A percentile compares a stretch with the other conserved stretches of the same genome.
Conservation (phyloP, 2,888 invertebrate species). For the Hemistola chrysoprasaria region DNA sequence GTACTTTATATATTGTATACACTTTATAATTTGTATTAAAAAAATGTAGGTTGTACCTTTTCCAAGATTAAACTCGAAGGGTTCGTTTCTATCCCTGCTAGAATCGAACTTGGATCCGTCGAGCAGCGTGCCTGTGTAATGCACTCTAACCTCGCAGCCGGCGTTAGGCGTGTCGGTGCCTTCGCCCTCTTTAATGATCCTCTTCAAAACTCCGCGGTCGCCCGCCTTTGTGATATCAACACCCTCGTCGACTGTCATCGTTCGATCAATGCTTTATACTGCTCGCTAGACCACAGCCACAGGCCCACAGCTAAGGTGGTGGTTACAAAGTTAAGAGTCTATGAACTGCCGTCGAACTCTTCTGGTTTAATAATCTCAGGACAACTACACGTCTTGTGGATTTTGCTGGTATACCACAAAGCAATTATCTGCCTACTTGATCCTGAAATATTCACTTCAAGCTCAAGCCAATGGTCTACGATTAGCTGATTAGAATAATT, state of each 20-base stretch:
- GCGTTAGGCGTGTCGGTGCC: conserved; percentile 87
- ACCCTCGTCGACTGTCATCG: conserved; percentile 71
- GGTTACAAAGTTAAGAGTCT: too few relatives aligned
- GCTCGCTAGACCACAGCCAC: neutral
- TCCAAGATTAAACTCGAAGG: conserved; percentile 94
- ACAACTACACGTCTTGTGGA: too few relatives aligned
- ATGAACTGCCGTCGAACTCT: too few relatives aligned
- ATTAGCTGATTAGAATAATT: too few relatives aligned
- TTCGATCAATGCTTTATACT: conserved; percentile 2
- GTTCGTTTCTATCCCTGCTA: conserved; percentile 90
- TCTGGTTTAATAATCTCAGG: too few relatives aligned
- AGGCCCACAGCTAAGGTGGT: neutral
- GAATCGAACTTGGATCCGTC: conserved; percentile 97
- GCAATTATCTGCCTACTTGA: too few relatives aligned
- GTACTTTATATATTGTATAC: too few relatives aligned
- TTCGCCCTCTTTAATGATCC: conserved; percentile 87
- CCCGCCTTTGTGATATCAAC: conserved; percentile 64
- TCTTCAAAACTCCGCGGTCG: conserved; percentile 91
- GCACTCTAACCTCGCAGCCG: conserved; percentile 88
- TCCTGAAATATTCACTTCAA: too few relatives aligned
- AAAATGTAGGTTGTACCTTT: conserved; percentile 82
- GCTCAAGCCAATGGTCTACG: too few relatives aligned
- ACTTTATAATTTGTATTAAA: conserved; percentile 5
- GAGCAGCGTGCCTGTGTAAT: conserved; percentile 94
- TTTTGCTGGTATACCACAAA: too few relatives aligned